These are phyloP conservation scores for Teleogryllus occipitalis DNA, from an alignment of 1,140 invertebrate genomes.

Conservation along the genomic window DNA sequence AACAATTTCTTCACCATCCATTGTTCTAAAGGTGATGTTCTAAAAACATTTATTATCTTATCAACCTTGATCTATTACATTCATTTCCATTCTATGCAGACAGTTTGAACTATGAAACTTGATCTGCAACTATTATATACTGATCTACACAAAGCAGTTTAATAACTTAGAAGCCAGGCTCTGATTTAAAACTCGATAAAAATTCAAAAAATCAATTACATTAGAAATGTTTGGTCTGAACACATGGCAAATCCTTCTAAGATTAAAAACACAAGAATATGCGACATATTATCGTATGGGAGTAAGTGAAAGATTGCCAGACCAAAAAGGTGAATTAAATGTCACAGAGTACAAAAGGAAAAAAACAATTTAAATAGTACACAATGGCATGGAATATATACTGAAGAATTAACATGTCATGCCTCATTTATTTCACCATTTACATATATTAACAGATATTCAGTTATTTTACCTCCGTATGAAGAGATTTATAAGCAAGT, in stretches of 20 bases:
- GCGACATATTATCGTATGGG: not conserved
- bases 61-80: no score
- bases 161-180: no score
- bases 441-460: not conserved
- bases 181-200: no score
- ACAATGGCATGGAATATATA: not conserved
- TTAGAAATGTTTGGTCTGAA: no score
- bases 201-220: no score
- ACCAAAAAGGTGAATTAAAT: not conserved
- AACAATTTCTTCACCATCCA: not conserved
- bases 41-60: not conserved
- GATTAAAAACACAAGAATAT: no score
- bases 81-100: no score
- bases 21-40: not conserved
- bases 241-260: no score
- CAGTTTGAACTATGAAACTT: no score
- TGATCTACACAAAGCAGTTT: no score
- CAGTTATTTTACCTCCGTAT: not conserved
- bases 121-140: no score
- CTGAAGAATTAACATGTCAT: no score
- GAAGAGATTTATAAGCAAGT: not conserved
- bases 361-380: not conserved
- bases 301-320: not conserved
- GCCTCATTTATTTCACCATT: not conserved
- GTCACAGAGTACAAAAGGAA: not conserved